Evolutionary conservation across 2,888 invertebrate genomes (phyloP), one percentile per base, ranked within the genome.

Genomic region (Dryobotodes eremita): DNA sequence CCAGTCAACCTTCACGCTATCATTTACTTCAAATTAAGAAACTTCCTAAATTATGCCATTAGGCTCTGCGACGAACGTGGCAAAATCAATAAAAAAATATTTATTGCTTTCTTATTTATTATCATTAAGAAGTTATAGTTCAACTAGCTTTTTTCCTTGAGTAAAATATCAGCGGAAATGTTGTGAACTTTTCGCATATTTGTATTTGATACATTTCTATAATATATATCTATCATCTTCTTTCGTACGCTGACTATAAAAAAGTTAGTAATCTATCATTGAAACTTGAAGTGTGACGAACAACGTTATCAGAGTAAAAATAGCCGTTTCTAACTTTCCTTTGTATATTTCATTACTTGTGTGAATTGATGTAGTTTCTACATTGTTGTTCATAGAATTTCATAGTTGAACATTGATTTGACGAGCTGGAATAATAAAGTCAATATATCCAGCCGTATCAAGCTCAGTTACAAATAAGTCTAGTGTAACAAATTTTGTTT

Each of bases 241-340:
- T 53, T 26, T 69, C 17, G 0, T 61, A 78, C 6, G 1, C 31
- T 8, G 53, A 17, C 57, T 20, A 71, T 84, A 74, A 75, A 71
- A 59, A 80, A 59, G 71, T 84, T 84, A 11, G 6, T 53, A 26
- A 48, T 62, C 36, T 42, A 71, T 84, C 26, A 57, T 36, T 48
- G 36, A 17, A 72, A 55, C 61, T 50, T 36, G 3, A 79, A 68
- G 50, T 62, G 17, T 36, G 31, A n/a, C 70, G 4, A 26, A n/a
- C n/a, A 61, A 71, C 55, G 57, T n/a, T 26, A 68, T 59, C 31
- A 53, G 20, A 42, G n/a, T n/a, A 46, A 71, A 7, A 62, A 69
- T 26, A 71, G 20, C 6, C 1, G 53, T 84, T 82, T 26, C 15
- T 64, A 69, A 77, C 61, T 71, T 61, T 80, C 26, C 11, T 23